Evolutionary conservation across 2,113 vertebrate species (phyloP).

Genomic region (Larimichthys crocea): DNA sequence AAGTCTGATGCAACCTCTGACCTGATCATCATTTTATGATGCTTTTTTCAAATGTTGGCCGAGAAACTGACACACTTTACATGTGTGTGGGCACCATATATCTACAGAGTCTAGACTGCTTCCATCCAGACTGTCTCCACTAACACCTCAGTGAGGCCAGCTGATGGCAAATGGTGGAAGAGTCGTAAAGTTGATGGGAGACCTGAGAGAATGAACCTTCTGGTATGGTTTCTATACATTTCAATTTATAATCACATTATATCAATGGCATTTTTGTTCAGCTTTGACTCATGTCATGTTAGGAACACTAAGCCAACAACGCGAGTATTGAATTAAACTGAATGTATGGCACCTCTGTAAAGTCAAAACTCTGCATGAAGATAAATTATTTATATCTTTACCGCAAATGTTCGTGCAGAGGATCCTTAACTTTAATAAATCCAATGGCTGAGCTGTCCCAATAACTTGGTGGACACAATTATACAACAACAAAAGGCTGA

Average conservation of each 20-base stretch:
- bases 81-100: constrained; percentile 4
- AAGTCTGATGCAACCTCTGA: too few species aligned
- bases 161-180: constrained; percentile 20
- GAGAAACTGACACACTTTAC: background rate
- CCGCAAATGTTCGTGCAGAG: background rate
- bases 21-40: background rate
- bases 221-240: constrained; percentile 3
- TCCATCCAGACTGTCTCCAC: constrained; percentile 37
- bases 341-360: background rate
- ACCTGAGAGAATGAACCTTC: constrained; percentile 34
- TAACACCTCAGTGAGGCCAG: constrained; percentile 40
- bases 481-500: constrained; percentile 17
- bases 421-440: constrained; percentile 4
- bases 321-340: background rate
- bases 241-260: background rate
- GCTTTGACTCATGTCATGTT: background rate
- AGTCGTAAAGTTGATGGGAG: constrained; percentile 18
- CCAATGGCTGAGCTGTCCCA: background rate
- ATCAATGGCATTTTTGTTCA: background rate
- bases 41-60: background rate
- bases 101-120: constrained; percentile 38
- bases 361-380: background rate
- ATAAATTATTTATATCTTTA: background rate
- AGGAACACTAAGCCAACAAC: background rate
- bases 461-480: constrained; percentile 4